Percentiles rank a stretch among this genome's conserved stretches.
phyloP scores from a whole-genome alignment of 2,113 vertebrate species.

The Oreochromis spilurus region DNA sequence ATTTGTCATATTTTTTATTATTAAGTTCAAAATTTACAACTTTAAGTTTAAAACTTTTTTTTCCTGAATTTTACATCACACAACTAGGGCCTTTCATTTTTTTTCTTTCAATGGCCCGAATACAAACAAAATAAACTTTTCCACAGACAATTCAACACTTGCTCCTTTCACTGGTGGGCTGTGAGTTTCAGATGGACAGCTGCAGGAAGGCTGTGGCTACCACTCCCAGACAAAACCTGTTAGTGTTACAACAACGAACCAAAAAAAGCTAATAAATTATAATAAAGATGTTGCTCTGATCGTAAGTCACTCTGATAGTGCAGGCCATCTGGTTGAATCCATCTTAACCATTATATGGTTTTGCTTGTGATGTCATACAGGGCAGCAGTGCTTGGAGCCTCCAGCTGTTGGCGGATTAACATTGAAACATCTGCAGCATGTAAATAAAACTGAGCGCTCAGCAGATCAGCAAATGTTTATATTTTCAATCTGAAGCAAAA shows the following conservation, averaged over 20 bases:
- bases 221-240: not conserved
- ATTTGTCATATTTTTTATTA: not conserved
- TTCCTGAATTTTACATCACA: not conserved
- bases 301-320: not conserved
- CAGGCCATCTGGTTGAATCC: not conserved
- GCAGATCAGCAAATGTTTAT: not conserved
- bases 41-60: too few species aligned
- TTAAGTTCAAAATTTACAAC: too few species aligned
- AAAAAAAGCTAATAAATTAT: not conserved
- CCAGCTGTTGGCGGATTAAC: not conserved
- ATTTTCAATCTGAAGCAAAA: not conserved
- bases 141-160: not conserved
- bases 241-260: not conserved
- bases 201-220: not conserved
- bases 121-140: not conserved
- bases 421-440: not conserved
- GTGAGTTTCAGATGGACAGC: not conserved
- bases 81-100: not conserved
- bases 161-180: not conserved
- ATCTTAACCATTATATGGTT: not conserved
- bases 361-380: not conserved
- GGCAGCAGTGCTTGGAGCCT: not conserved
- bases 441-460: not conserved
- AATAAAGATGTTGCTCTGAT: not conserved
- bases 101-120: not conserved